Conservation (phyloP, 2,113 vertebrate species). For the Nipponia nippon region DNA sequence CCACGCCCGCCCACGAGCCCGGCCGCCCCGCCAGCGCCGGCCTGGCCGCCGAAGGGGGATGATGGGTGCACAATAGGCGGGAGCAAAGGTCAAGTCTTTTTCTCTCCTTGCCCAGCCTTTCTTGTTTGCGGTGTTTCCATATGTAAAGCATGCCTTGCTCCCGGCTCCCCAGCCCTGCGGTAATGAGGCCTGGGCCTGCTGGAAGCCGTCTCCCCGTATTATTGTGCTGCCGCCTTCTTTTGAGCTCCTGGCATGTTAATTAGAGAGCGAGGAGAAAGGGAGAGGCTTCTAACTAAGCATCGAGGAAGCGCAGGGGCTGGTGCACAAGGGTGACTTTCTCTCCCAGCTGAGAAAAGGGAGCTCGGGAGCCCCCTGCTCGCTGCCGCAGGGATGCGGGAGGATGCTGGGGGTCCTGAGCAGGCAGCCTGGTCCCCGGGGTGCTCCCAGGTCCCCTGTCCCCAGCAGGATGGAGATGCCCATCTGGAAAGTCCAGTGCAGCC, state of each 20-base stretch:
- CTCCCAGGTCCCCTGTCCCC: neutral
- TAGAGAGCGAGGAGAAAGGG: conserved; percentile 79
- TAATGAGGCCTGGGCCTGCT: conserved; percentile 78
- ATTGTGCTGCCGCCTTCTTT: conserved; percentile 76
- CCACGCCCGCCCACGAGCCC: neutral
- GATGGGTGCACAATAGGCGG: conserved; percentile 53
- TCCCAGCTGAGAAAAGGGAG: conserved; percentile 73
- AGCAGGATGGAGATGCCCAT: rapidly evolving
- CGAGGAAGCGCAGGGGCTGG: conserved; percentile 69
- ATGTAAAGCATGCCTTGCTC: conserved; percentile 59
- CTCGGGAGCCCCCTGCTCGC: neutral
- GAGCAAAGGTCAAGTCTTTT: conserved; percentile 70
- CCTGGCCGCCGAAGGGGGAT: neutral
- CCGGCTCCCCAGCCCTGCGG: conserved; percentile 55
- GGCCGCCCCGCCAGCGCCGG: neutral
- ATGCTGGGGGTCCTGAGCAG: neutral
- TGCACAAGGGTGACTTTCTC: conserved; percentile 81
- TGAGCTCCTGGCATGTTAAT: conserved; percentile 81
- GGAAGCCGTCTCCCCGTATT: conserved; percentile 69
- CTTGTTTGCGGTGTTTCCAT: conserved; percentile 73
- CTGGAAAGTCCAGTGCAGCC: neutral
- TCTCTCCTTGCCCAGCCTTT: conserved; percentile 67
- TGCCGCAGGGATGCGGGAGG: neutral
- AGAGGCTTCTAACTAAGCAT: conserved; percentile 84
- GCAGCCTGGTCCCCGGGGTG: neutral